These are phyloP conservation scores for Lagopus muta DNA, from an alignment of 2,113 vertebrate genomes.

Conservation along the genomic window DNA sequence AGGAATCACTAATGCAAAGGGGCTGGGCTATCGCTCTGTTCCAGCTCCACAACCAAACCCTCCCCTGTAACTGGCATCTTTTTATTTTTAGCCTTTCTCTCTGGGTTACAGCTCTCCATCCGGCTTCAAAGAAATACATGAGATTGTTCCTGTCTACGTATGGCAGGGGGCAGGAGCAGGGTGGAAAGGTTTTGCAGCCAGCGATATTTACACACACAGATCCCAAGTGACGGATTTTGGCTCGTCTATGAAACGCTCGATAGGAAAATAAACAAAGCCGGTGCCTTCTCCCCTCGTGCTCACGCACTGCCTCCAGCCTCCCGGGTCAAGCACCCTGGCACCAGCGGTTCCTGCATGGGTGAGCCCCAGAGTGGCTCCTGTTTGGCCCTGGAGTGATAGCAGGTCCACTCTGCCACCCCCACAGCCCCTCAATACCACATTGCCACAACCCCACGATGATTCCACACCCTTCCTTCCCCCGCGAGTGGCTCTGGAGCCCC, in stretches of 20 bases:
- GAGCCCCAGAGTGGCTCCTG: background rate
- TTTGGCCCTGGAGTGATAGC: rapidly evolving
- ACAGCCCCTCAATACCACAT: background rate
- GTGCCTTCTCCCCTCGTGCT: background rate
- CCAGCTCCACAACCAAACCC: background rate
- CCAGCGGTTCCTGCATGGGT: background rate
- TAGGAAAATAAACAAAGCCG: slow-evolving; percentile 51
- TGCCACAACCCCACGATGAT: background rate
- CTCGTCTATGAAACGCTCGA: background rate
- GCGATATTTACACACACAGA: background rate
- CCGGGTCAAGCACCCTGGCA: background rate
- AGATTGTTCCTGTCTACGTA: background rate
- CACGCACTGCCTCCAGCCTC: background rate
- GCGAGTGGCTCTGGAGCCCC: background rate
- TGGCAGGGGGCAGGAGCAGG: background rate
- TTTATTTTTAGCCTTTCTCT: slow-evolving; percentile 49
- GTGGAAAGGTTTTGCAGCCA: slow-evolving; percentile 5
- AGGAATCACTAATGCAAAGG: background rate
- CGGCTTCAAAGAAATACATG: slow-evolving; percentile 9
- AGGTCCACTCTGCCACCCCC: background rate
- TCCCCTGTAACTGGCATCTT: rapidly evolving
- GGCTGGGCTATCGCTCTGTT: background rate
- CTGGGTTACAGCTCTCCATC: background rate
- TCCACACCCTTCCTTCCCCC: background rate
- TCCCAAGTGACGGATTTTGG: slow-evolving; percentile 6